Evolutionary conservation across 2,113 vertebrate genomes (phyloP).

Genomic region (Mugil cephalus): DNA sequence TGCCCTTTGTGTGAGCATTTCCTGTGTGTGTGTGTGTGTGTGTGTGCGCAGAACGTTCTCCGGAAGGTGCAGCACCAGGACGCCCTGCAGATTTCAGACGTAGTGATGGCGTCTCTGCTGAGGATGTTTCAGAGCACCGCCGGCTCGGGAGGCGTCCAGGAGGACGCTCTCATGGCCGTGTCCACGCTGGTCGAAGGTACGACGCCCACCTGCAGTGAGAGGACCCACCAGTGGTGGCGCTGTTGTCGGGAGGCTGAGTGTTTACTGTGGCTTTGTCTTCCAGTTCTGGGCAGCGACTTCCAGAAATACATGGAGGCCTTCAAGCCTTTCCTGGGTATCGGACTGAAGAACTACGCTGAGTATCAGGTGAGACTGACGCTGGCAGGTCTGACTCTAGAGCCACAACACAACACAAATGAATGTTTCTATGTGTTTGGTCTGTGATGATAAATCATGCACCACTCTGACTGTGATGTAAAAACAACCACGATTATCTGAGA

Average conservation of each 20-base stretch:
- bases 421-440: not conserved
- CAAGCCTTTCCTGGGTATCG: conserved; percentile 96
- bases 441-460: conserved; percentile 46
- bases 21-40: conserved; percentile 18
- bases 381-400: too few species aligned
- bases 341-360: conserved; percentile 97
- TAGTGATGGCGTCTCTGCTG: conserved; percentile 97
- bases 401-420: too few species aligned
- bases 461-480: conserved; percentile 32
- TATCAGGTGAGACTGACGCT: conserved; percentile 88
- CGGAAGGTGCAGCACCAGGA: conserved; percentile 97
- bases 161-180: conserved; percentile 98
- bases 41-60: conserved; percentile 89
- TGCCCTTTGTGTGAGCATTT: not conserved
- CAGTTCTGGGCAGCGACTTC: conserved; percentile 96
- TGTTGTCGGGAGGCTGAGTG: not conserved
- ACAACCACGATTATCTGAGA: conserved; percentile 15
- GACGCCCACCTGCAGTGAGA: too few species aligned
- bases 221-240: not conserved
- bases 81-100: conserved; percentile 96
- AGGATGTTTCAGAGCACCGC: conserved; percentile 99
- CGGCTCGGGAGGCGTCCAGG: conserved; percentile 94
- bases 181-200: conserved; percentile 97
- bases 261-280: not conserved
- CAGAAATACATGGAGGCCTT: conserved; percentile 99